Conservation (phyloP, 2,113 vertebrate genomes). For the Tragulus kanchil region DNA sequence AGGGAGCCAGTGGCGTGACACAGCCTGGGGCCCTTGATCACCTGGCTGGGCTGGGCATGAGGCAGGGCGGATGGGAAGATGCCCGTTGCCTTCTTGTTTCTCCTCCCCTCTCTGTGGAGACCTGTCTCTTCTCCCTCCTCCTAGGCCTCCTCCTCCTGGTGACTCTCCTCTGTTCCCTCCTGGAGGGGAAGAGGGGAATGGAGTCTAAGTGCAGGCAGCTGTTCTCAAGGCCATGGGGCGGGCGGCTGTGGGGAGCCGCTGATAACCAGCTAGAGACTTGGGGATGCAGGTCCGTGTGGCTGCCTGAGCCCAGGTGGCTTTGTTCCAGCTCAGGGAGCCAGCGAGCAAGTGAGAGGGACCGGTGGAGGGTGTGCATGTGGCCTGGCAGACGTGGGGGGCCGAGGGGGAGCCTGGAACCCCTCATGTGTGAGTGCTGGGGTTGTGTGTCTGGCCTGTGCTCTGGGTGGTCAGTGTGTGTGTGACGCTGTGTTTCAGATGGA, state of each 20-base stretch:
- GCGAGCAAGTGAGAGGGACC: background rate
- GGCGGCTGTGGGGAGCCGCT: background rate
- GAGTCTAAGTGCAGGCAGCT: conserved; percentile 64
- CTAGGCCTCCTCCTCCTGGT: background rate
- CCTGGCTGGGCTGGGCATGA: background rate
- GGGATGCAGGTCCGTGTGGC: background rate
- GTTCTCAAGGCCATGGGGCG: conserved; percentile 56
- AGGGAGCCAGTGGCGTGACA: background rate
- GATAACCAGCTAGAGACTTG: conserved; percentile 37
- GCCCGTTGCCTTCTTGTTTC: background rate
- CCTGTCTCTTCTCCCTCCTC: background rate
- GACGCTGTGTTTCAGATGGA: background rate
- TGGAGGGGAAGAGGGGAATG: background rate
- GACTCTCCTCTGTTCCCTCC: conserved; percentile 52
- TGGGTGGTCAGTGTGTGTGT: background rate
- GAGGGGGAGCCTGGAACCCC: accelerated
- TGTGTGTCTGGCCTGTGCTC: background rate
- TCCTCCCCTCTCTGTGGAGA: background rate
- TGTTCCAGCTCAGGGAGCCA: conserved; percentile 40
- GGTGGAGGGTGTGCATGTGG: background rate
- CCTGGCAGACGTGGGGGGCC: background rate
- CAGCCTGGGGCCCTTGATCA: background rate
- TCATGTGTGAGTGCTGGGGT: background rate
- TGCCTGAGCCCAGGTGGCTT: conserved; percentile 40
- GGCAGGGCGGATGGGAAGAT: background rate